A percentile compares a stretch with the other conserved stretches of the same genome.
Conservation (phyloP, 2,888 invertebrate species). For the Ormyrus labotus region DNA sequence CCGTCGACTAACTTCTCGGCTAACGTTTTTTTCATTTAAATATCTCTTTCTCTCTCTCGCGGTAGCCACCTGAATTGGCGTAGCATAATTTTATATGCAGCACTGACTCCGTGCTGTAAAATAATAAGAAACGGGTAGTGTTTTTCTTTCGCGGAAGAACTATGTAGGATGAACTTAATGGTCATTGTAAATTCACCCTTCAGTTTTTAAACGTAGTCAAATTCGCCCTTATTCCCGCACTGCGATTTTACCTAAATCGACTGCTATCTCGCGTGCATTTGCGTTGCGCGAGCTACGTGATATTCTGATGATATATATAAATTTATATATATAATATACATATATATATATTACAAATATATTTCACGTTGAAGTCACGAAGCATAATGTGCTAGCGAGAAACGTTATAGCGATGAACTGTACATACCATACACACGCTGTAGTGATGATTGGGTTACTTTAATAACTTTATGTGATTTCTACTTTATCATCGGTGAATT, state of each 20-base stretch:
- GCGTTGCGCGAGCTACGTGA: constrained; percentile 32
- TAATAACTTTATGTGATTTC: constrained; percentile 73
- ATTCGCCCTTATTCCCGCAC: constrained; percentile 2
- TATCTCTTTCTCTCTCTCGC: too few relatives aligned
- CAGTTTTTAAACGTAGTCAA: constrained; percentile 32
- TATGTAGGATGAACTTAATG: constrained; percentile 39
- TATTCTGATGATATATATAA: constrained; percentile 33
- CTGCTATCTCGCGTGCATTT: constrained; percentile 40
- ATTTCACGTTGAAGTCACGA: constrained; percentile 53
- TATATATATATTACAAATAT: constrained; percentile 36
- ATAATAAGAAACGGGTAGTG: constrained; percentile 29
- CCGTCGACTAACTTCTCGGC: too few relatives aligned
- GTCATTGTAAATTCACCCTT: constrained; percentile 46
- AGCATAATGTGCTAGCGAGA: constrained; percentile 55
- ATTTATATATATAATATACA: constrained; percentile 30
- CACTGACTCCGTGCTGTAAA: constrained; percentile 43
- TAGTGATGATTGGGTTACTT: constrained; percentile 71
- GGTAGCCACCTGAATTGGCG: too few relatives aligned
- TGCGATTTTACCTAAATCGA: constrained; percentile 37
- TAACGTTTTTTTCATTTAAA: too few relatives aligned
- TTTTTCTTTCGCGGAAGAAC: constrained; percentile 32
- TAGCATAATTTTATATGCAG: too few relatives aligned
- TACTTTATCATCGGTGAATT: constrained; percentile 71
- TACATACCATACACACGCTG: constrained; percentile 68
- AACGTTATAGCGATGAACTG: constrained; percentile 62